Percentiles rank a stretch among this genome's conserved stretches.
phyloP scores from a whole-genome alignment of 2,888 invertebrate genomes.

The Metalampra italica region DNA sequence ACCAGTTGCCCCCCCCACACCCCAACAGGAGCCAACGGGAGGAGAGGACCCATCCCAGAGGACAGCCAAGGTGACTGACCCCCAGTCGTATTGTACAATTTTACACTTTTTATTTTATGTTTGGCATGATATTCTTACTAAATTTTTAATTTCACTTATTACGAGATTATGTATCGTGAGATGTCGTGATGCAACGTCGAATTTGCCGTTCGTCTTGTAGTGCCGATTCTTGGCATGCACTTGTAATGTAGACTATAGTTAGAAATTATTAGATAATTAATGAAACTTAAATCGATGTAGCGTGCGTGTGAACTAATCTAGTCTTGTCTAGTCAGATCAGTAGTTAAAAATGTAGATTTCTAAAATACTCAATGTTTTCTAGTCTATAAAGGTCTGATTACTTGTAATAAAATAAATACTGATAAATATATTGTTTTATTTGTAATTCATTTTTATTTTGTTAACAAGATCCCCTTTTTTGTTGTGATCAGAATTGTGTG shows the following conservation, averaged over 20 bases:
- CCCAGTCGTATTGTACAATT: conserved; percentile 74
- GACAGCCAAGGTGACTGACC: conserved; percentile 73
- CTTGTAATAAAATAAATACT: conserved; percentile 60
- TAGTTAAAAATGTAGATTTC: conserved; percentile 19
- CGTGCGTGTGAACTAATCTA: conserved; percentile 58
- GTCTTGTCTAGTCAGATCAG: conserved; percentile 66
- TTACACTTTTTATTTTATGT: conserved; percentile 70
- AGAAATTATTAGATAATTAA: conserved; percentile 29
- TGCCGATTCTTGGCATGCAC: conserved; percentile 61
- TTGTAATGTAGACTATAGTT: conserved; percentile 38
- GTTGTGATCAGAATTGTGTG: conserved; percentile 15
- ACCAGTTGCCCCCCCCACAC: conserved; percentile 61
- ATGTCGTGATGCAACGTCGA: conserved; percentile 54
- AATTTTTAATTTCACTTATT: conserved; percentile 68
- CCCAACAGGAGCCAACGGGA: conserved; percentile 63
- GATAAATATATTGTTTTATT: conserved; percentile 66
- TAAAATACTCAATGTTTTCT: conserved; percentile 27
- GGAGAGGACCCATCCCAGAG: conserved; percentile 41
- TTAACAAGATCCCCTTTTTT: conserved; percentile 24
- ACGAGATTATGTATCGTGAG: conserved; percentile 61
- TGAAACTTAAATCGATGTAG: conserved; percentile 29
- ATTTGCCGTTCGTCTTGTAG: conserved; percentile 72
- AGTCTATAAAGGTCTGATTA: conserved; percentile 47
- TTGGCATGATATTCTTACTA: conserved; percentile 76
- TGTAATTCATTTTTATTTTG: conserved; percentile 25